These are phyloP conservation scores for Pygoscelis antarcticus DNA, from an alignment of 2,113 vertebrate species.

Conservation along the genomic window DNA sequence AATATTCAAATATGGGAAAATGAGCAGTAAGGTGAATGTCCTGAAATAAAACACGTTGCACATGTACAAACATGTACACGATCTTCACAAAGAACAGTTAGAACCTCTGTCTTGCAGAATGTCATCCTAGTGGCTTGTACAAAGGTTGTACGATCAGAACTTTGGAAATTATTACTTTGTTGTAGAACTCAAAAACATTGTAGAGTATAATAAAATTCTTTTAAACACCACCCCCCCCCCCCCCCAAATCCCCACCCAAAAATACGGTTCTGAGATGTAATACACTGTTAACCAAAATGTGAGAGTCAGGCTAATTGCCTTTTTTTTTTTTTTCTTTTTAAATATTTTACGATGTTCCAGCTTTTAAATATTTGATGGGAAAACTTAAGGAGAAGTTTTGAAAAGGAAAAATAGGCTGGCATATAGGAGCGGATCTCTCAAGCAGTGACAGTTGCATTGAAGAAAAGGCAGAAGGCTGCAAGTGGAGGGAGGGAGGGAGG, in stretches of 20 bases:
- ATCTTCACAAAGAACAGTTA: not conserved
- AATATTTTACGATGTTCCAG: not conserved
- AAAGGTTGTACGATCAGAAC: not conserved
- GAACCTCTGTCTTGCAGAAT: not conserved
- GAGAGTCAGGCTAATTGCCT: not conserved
- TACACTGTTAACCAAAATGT: not conserved
- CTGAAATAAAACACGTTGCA: not conserved
- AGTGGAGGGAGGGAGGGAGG: too few species aligned
- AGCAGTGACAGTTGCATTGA: not conserved
- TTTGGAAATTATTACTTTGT: not conserved
- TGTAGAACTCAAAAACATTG: not conserved
- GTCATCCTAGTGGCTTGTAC: not conserved
- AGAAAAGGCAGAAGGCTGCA: not conserved
- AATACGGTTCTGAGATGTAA: not conserved
- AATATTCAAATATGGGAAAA: not conserved
- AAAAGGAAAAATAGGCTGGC: not conserved
- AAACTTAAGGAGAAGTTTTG: not conserved
- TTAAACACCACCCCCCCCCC: too few species aligned
- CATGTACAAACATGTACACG: rapidly evolving
- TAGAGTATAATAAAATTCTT: not conserved
- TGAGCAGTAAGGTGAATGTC: not conserved
- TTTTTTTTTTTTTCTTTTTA: not conserved
- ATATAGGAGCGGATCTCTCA: not conserved
- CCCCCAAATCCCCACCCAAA: not conserved
- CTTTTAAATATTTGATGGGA: not conserved